These are phyloP conservation scores for Phalacrocorax aristotelis DNA, from an alignment of 2,113 vertebrate species.

Conservation along the genomic window DNA sequence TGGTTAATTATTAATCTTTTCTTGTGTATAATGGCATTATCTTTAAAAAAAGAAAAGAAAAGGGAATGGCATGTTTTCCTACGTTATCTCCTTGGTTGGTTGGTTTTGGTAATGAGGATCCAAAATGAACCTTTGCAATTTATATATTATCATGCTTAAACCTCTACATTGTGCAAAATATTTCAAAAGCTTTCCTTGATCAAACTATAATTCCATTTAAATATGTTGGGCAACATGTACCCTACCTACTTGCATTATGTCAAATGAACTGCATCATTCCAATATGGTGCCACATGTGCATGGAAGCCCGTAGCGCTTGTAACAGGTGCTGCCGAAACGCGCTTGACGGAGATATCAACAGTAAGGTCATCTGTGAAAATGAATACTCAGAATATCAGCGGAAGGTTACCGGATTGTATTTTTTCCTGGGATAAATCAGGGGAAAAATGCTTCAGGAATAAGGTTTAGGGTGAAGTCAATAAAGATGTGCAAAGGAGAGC, in stretches of 20 bases:
- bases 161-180: neutral
- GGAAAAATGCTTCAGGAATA: neutral
- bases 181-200: constrained; percentile 27
- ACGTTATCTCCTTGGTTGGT: constrained; percentile 50
- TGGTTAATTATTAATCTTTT: constrained; percentile 61
- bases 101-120: constrained; percentile 63
- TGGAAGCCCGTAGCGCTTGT: constrained; percentile 75
- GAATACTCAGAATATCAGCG: constrained; percentile 24
- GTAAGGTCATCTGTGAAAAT: constrained; percentile 70
- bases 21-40: constrained; percentile 14
- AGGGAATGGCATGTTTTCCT: constrained; percentile 35
- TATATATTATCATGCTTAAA: neutral
- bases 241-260: constrained; percentile 77
- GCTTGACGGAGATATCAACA: constrained; percentile 61
- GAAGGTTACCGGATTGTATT: neutral
- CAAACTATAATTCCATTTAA: constrained; percentile 16
- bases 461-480: neutral
- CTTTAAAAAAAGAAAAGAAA: neutral
- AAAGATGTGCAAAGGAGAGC: neutral
- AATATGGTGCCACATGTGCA: constrained; percentile 88
- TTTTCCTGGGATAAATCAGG: neutral
- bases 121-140: constrained; percentile 54
- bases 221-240: constrained; percentile 47
- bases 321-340: constrained; percentile 80
- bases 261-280: constrained; percentile 87